Evolutionary conservation across 2,888 invertebrate species (phyloP), one percentile per base, ranked within the genome.

Genomic region (Vesta saturnalis): DNA sequence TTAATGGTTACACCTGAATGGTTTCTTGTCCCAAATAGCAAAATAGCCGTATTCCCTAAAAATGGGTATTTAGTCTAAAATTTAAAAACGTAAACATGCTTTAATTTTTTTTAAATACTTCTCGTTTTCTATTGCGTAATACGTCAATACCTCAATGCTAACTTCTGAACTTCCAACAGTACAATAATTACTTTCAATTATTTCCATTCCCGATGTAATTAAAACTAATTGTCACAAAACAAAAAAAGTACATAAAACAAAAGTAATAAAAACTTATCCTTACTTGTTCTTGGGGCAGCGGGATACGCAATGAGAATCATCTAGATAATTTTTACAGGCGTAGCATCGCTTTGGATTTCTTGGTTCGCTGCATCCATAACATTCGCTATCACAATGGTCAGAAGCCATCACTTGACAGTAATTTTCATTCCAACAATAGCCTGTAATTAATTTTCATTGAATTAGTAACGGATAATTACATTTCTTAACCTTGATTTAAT

Each of bases 281-380:
- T 83, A 93, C 92, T 89, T 91, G 72, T 88, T 80, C 0, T 79
- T 60, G 0, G 94, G 93, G 80, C 96, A 96, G 6, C 74, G 63
- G 1, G 71, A 67, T 1, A 83, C 83, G 64, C 83, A 83, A 85
- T 83, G 72, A 83, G 80, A 77, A 80, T 84, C 72, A 67, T 82
- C 74, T 15, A 77, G 74, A 65, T 68, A 87, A 72, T 89, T 81
- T 56, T 87, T 87, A 79, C 97, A 97, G 0, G 91, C 88, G 43
- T 87, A 85, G 79, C 96, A 97, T 16, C 83, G 79, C 14, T 81
- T 76, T 0, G 85, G 81, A 49, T 87, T 81, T 1, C 21, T 18
- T 19, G 84, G 79, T 52, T 87, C 85, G 1, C 76, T 82, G 73
- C 96, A 95, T 23, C 95, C 95, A 4, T 95, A 82, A 80, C 97